These are phyloP conservation scores for Chironomus striatipennis DNA, from an alignment of 1,140 invertebrate genomes.

Conservation along the genomic window DNA sequence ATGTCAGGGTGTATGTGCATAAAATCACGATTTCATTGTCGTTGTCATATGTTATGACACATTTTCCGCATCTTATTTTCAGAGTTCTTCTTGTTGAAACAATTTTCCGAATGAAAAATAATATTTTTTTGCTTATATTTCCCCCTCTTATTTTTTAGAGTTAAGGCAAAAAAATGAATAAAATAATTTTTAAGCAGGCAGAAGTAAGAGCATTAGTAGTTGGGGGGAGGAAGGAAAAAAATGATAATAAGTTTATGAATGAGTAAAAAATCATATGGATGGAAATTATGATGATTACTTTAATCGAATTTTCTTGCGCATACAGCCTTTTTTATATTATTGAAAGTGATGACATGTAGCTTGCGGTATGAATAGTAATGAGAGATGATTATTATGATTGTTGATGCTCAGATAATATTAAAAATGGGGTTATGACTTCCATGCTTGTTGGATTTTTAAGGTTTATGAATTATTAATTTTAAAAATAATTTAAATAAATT, in stretches of 20 bases:
- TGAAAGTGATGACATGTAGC: constrained; percentile 1
- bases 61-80: not conserved
- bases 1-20: too few species aligned
- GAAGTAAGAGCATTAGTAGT: not conserved
- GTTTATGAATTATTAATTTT: too few species aligned
- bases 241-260: constrained; percentile 5
- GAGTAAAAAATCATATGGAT: not conserved
- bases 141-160: not conserved
- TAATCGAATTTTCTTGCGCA: constrained; percentile 4
- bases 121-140: not conserved
- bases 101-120: not conserved
- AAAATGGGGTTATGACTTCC: too few species aligned
- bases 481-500: too few species aligned
- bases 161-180: not conserved
- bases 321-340: not conserved
- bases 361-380: constrained; percentile 13
- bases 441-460: too few species aligned
- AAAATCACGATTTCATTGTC: not conserved
- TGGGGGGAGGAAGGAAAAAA: not conserved
- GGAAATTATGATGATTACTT: not conserved
- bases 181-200: not conserved
- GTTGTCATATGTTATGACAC: constrained; percentile 7
- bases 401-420: not conserved
- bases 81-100: not conserved
- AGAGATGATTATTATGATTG: not conserved